These are phyloP conservation scores for Abramis brama DNA, from an alignment of 2,113 vertebrate genomes.

Conservation along the genomic window DNA sequence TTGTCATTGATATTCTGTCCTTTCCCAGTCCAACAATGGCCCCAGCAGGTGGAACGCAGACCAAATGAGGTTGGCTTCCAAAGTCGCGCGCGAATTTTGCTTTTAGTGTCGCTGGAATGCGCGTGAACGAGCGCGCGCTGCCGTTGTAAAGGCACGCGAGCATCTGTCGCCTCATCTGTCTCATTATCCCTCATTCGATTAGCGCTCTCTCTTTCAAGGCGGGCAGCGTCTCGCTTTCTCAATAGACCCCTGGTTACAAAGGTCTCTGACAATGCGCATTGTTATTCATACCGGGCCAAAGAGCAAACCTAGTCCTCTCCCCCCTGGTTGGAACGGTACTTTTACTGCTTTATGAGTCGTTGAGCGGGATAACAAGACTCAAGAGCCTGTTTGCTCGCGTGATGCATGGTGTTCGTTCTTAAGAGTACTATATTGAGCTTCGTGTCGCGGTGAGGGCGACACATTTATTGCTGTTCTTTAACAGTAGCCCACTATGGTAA, in stretches of 20 bases:
- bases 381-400: conserved; percentile 12
- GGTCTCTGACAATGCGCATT: conserved; percentile 60
- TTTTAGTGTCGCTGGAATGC: conserved; percentile 72
- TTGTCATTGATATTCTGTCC: conserved; percentile 70
- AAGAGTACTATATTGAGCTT: conserved; percentile 48
- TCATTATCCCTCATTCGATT: conserved; percentile 95
- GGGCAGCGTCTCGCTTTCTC: conserved; percentile 39
- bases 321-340: background rate
- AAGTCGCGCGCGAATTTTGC: conserved; percentile 68
- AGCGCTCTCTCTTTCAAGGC: conserved; percentile 67
- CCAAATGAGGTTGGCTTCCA: conserved; percentile 65
- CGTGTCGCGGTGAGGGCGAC: conserved; percentile 39
- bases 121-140: conserved; percentile 71
- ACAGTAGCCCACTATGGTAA: conserved; percentile 1
- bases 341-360: conserved; percentile 57
- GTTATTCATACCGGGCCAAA: conserved; percentile 59
- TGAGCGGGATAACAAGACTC: conserved; percentile 43
- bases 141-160: conserved; percentile 96
- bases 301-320: conserved; percentile 34
- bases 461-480: conserved; percentile 45
- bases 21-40: conserved; percentile 71
- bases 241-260: conserved; percentile 32
- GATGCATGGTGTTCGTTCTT: conserved; percentile 37
- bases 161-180: conserved; percentile 91
- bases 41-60: conserved; percentile 87